phyloP scores from a whole-genome alignment of 1,140 invertebrate species.

The Atopsyche davidsoni region DNA sequence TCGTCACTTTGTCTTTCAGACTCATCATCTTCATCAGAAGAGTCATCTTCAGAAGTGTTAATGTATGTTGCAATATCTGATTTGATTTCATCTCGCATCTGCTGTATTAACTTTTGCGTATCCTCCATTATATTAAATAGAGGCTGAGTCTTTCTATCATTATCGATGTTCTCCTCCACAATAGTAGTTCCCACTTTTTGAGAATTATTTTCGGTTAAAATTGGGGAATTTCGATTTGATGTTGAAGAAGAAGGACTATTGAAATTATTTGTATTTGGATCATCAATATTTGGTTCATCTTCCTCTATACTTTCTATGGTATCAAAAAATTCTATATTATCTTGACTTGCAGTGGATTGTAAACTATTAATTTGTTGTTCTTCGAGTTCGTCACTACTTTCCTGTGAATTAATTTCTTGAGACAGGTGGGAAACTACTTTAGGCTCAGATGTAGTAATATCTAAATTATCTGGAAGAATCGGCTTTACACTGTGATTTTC shows the following conservation, averaged over 20 bases:
- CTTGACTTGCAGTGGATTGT: no score
- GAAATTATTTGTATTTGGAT: no score
- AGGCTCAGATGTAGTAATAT: background rate
- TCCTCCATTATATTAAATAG: slow-evolving; percentile 51
- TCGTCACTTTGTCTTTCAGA: slow-evolving; percentile 46
- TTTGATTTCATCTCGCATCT: slow-evolving; percentile 57
- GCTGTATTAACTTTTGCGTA: slow-evolving; percentile 53
- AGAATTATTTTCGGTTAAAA: no score
- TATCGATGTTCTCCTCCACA: no score
- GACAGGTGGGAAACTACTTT: no score
- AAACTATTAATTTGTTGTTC: no score
- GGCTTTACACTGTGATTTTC: slow-evolving; percentile 16
- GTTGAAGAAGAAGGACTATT: no score
- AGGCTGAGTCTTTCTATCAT: slow-evolving; percentile 42
- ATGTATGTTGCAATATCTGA: slow-evolving; percentile 51
- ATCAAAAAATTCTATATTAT: slow-evolving; percentile 2
- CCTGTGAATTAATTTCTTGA: no score
- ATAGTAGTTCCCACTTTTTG: no score
- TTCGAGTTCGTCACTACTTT: no score
- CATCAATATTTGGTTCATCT: slow-evolving; percentile 1
- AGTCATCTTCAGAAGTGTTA: slow-evolving; percentile 43
- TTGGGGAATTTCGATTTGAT: no score
- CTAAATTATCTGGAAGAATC: slow-evolving; percentile 12
- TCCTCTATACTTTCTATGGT: slow-evolving; percentile 5
- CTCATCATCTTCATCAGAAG: slow-evolving; percentile 42